These are phyloP conservation scores for Oikopleura dioica DNA, from an alignment of 23 tunicate species.

Conservation along the genomic window DNA sequence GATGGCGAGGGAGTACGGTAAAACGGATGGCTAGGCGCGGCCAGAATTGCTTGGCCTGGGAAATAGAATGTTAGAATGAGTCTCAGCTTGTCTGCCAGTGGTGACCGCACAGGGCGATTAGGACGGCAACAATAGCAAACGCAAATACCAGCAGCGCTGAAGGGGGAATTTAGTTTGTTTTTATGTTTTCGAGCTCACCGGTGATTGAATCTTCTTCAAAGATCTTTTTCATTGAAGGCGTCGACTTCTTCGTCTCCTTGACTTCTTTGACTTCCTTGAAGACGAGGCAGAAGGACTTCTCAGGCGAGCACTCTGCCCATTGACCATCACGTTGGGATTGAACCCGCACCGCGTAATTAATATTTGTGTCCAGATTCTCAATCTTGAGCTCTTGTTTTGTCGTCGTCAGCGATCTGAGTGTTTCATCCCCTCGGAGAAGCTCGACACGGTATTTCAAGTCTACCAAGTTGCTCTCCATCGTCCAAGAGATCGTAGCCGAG, in stretches of 20 bases:
- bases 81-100: slow-evolving; percentile 8
- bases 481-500: background rate
- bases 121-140: slow-evolving; percentile 1
- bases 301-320: background rate
- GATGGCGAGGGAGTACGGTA: no score
- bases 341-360: background rate
- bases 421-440: background rate
- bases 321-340: background rate
- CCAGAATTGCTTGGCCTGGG: no score
- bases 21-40: no score
- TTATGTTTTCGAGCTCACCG: no score
- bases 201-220: background rate
- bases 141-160: background rate
- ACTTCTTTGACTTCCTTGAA: background rate
- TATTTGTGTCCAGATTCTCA: background rate
- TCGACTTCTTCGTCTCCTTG: background rate
- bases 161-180: background rate
- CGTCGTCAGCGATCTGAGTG: background rate
- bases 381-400: background rate
- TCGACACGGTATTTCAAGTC: background rate
- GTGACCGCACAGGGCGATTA: slow-evolving; percentile 6
- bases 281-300: background rate
- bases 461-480: background rate
- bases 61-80: no score
- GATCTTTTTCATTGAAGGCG: background rate